Percentiles rank a stretch among this genome's conserved stretches.
Conservation (phyloP, 2,888 invertebrate species). For the Esperia sulphurella region DNA sequence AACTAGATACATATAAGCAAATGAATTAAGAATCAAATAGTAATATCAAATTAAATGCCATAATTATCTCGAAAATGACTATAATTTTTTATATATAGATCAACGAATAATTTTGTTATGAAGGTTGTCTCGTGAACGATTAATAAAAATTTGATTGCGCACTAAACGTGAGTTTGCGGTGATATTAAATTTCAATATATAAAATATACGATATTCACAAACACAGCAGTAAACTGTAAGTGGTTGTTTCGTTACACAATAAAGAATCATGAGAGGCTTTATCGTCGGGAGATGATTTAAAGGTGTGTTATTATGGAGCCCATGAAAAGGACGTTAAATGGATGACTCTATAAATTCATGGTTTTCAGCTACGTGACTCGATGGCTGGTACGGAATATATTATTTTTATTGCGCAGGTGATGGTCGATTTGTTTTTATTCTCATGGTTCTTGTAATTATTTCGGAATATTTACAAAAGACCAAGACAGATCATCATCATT, state of each 20-base stretch:
- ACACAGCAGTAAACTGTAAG: conserved; percentile 27
- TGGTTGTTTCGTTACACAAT: conserved; percentile 42
- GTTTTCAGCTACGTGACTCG: neutral
- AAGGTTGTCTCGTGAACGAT: conserved; percentile 14
- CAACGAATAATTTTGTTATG: neutral
- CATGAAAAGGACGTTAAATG: conserved; percentile 11
- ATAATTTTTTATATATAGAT: too few species aligned
- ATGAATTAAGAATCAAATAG: too few species aligned
- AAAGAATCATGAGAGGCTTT: conserved; percentile 41
- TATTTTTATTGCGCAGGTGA: too few species aligned
- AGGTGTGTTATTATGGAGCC: conserved; percentile 28
- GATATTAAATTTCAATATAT: conserved; percentile 29
- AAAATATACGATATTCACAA: conserved; percentile 21
- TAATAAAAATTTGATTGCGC: conserved; percentile 33
- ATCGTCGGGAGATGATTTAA: conserved; percentile 35
- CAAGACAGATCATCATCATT: too few species aligned
- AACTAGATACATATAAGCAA: too few species aligned
- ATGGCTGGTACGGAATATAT: too few species aligned
- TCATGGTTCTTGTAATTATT: too few species aligned
- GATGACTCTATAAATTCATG: conserved; percentile 17
- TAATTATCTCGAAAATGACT: too few species aligned
- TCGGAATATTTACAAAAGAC: too few species aligned
- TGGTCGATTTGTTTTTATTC: too few species aligned
- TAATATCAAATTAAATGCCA: too few species aligned
- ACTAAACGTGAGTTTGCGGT: conserved; percentile 34